Conservation (phyloP, 1,140 invertebrate genomes). For the Mycetomoellerius zeteki region DNA sequence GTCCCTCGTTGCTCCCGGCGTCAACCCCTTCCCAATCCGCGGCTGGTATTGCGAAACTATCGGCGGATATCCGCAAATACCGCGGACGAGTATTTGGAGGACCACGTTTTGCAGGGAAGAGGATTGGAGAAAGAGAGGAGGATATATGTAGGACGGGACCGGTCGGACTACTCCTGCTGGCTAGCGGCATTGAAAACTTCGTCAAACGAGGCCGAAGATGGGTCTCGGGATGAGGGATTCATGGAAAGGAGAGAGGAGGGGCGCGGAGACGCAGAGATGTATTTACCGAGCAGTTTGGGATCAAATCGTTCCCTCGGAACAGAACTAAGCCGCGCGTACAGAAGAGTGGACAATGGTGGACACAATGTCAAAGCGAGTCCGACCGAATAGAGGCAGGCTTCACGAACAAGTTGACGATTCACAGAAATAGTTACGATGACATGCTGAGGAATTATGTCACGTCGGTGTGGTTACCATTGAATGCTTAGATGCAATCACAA, state of each 20-base stretch:
- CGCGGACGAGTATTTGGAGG: conserved; percentile 71
- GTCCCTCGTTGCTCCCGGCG: background rate
- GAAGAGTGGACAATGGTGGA: conserved; percentile 39
- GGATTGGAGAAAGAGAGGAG: background rate
- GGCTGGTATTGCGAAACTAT: conserved; percentile 70
- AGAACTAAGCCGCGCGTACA: conserved; percentile 24
- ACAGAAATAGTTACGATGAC: conserved; percentile 22
- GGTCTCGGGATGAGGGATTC: conserved; percentile 14
- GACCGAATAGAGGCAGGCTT: conserved; percentile 16
- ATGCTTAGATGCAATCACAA: background rate
- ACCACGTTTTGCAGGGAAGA: conserved; percentile 21
- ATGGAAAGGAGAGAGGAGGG: conserved; percentile 24
- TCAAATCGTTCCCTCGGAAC: conserved; percentile 37
- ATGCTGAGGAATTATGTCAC: background rate
- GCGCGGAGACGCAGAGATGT: conserved; percentile 5
- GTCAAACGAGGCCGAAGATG: conserved; percentile 65
- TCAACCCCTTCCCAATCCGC: conserved; percentile 33
- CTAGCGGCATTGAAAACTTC: conserved; percentile 58
- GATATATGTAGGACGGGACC: background rate
- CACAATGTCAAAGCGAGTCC: conserved; percentile 35
- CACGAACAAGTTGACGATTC: conserved; percentile 35
- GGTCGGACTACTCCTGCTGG: background rate
- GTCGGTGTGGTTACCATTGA: background rate
- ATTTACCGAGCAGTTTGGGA: conserved; percentile 56
- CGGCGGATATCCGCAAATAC: conserved; percentile 75